Evolutionary conservation across 2,888 invertebrate genomes (phyloP).

Genomic region (Pseudanteris insignis): DNA sequence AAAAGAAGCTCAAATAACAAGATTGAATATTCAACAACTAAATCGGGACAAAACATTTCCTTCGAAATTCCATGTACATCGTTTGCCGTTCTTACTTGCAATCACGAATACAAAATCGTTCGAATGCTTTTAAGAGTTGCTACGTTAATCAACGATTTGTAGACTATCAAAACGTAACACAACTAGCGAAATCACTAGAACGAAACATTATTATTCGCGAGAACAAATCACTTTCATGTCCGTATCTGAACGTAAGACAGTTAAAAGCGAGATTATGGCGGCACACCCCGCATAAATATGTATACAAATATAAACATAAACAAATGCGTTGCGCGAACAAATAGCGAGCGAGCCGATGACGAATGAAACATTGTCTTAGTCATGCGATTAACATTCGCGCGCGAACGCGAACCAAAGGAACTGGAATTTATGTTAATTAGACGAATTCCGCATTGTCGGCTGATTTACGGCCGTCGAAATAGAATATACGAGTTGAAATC

Average conservation of each 20-base stretch:
- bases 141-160: too few relatives aligned
- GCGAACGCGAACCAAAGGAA: slow-evolving; percentile 30
- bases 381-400: slow-evolving; percentile 35
- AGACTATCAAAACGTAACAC: too few relatives aligned
- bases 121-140: too few relatives aligned
- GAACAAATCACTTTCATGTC: slow-evolving; percentile 32
- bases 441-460: slow-evolving; percentile 42
- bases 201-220: too few relatives aligned
- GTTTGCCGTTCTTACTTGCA: too few relatives aligned
- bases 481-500: slow-evolving; percentile 35
- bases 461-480: slow-evolving; percentile 34
- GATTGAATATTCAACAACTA: too few relatives aligned
- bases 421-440: slow-evolving; percentile 46
- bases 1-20: too few relatives aligned
- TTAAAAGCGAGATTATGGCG: slow-evolving; percentile 26
- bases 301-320: slow-evolving; percentile 32
- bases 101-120: too few relatives aligned
- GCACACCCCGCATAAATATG: slow-evolving; percentile 35
- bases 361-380: slow-evolving; percentile 44
- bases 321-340: slow-evolving; percentile 31
- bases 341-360: slow-evolving; percentile 32
- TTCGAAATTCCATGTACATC: too few relatives aligned
- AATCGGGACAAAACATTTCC: too few relatives aligned
- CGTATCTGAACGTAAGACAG: slow-evolving; percentile 18
- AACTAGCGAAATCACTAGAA: too few relatives aligned